Conservation (phyloP, 2,113 vertebrate species). For the Anhinga anhinga region DNA sequence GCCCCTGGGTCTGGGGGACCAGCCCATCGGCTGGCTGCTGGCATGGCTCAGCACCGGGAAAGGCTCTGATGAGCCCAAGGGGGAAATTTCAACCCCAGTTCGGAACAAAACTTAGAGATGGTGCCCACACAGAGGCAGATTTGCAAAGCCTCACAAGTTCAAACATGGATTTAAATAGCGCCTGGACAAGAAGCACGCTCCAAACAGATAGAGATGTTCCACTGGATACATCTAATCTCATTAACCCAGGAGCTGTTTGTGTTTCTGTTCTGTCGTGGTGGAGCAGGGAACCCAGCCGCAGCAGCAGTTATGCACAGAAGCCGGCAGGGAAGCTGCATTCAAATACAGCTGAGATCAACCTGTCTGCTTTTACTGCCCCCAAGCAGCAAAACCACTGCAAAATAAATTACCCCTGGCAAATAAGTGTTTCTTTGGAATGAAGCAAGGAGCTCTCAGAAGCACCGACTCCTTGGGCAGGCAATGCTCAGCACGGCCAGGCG, state of each 20-base stretch:
- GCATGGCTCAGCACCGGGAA: neutral
- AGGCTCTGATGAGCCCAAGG: neutral
- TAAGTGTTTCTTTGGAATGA: neutral
- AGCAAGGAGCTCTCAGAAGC: neutral
- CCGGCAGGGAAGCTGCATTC: neutral
- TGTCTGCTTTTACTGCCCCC: neutral
- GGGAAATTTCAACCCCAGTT: neutral
- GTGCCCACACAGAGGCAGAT: neutral
- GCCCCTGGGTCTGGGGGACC: neutral
- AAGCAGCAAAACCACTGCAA: neutral
- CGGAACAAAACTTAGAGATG: neutral
- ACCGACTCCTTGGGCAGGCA: rapidly evolving
- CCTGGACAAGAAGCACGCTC: neutral
- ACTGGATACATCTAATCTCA: neutral
- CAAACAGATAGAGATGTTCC: neutral
- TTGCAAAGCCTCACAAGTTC: neutral
- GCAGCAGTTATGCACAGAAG: neutral
- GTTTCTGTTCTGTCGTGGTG: rapidly evolving
- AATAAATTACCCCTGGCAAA: neutral
- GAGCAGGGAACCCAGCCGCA: neutral
- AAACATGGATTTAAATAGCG: neutral
- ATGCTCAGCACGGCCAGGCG: neutral
- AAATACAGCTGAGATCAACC: neutral
- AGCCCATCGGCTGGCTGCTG: neutral
- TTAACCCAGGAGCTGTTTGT: neutral